A percentile compares a stretch with the other conserved stretches of the same genome.
Conservation (phyloP, 2,797 vertebrate species). For the Apodemus agrarius region DNA sequence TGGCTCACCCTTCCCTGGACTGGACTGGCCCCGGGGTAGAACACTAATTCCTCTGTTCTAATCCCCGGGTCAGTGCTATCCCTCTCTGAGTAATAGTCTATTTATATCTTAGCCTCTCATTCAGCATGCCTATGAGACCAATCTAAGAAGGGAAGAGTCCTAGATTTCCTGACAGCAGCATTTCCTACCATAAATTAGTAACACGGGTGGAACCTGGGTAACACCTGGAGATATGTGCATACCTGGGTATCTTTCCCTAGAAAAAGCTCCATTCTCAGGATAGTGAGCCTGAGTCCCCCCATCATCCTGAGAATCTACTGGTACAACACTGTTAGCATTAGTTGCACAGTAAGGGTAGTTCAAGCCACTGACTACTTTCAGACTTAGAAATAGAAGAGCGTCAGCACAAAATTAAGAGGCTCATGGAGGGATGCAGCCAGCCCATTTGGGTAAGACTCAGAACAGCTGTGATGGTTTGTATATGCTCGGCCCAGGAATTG, state of each 20-base stretch:
- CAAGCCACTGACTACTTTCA: background rate
- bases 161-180: conserved; percentile 46
- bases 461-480: background rate
- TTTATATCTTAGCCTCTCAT: conserved; percentile 63
- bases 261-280: background rate
- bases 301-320: background rate
- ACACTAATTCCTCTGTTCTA: conserved; percentile 43
- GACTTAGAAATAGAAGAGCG: background rate
- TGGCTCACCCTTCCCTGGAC: background rate
- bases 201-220: background rate
- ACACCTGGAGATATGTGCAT: background rate
- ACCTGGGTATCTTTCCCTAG: background rate
- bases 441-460: background rate
- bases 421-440: background rate
- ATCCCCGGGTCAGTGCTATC: background rate
- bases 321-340: background rate
- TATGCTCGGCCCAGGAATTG: no score
- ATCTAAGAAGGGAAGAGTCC: background rate
- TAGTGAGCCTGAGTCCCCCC: background rate
- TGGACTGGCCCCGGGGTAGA: background rate
- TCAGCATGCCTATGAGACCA: background rate
- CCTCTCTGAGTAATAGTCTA: conserved; percentile 45
- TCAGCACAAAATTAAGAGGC: background rate
- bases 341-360: background rate
- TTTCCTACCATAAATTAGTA: conserved; percentile 43